phyloP scores from a whole-genome alignment of 2,797 vertebrate genomes.

The Epinephelus coioides region DNA sequence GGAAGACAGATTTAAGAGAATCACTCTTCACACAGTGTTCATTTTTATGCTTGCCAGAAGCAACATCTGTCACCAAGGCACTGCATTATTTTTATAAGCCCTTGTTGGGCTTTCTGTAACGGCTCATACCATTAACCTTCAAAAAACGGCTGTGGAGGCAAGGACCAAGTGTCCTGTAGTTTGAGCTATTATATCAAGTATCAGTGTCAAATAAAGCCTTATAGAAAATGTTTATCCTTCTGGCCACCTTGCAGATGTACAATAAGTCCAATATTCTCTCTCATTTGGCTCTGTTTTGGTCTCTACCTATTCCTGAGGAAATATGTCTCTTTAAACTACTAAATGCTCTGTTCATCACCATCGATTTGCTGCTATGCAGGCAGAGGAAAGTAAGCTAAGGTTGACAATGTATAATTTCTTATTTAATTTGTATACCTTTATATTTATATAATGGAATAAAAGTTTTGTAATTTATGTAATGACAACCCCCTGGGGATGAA shows the following conservation, averaged over 20 bases:
- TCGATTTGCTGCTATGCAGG: too few species aligned
- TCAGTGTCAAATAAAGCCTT: slow-evolving; percentile 1
- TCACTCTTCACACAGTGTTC: neutral
- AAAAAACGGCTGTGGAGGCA: slow-evolving; percentile 13
- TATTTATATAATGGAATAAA: too few species aligned
- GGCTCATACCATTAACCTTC: slow-evolving; percentile 36
- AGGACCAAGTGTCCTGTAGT: neutral
- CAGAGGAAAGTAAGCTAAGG: too few species aligned
- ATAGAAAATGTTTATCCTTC: neutral
- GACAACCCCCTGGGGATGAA: too few species aligned
- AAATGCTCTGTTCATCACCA: too few species aligned
- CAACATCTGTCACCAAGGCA: slow-evolving; percentile 30
- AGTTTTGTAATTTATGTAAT: too few species aligned
- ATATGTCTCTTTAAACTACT: too few species aligned
- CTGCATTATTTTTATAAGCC: slow-evolving; percentile 28
- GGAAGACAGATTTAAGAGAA: slow-evolving; percentile 15
- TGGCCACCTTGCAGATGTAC: neutral
- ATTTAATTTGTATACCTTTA: too few species aligned
- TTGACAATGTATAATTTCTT: too few species aligned
- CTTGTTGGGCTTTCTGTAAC: slow-evolving; percentile 24
- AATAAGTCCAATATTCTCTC: too few species aligned
- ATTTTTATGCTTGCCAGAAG: slow-evolving; percentile 14
- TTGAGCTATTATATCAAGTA: slow-evolving; percentile 2
- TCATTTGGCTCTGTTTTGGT: too few species aligned
- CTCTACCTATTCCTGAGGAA: too few species aligned